Conservation (phyloP, 2,113 vertebrate genomes). For the Cavia porcellus region DNA sequence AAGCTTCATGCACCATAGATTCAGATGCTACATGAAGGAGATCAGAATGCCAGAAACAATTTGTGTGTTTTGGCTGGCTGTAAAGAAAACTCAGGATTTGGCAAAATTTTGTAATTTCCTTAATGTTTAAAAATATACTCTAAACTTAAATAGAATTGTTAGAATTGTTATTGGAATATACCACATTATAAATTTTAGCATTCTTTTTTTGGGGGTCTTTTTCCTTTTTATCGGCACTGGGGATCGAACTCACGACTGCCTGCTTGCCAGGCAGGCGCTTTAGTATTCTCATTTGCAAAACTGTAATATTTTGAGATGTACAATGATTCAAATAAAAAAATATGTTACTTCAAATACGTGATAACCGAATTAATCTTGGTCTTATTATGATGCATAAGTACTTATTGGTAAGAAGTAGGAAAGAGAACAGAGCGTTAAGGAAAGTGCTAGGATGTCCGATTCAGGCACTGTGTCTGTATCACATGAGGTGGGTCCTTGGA, state of each 20-base stretch:
- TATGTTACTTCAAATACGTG: background rate
- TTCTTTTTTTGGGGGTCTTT: background rate
- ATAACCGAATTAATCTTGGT: background rate
- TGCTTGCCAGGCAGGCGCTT: no score
- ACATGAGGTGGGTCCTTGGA: background rate
- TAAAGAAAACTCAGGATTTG: conserved; percentile 3
- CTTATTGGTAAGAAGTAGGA: background rate
- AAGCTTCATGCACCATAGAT: background rate
- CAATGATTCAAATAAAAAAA: background rate
- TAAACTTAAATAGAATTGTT: background rate
- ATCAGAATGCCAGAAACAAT: background rate
- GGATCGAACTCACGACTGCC: no score
- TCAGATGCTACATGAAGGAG: background rate
- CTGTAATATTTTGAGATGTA: background rate
- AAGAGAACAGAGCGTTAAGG: background rate
- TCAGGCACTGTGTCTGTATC: rapidly evolving
- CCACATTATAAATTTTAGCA: background rate
- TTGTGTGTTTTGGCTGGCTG: background rate
- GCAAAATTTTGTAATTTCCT: background rate
- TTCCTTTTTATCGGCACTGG: no score
- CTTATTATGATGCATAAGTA: background rate
- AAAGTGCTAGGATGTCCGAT: background rate
- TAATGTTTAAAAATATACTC: background rate
- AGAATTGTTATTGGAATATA: background rate
- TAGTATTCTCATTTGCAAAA: background rate